Evolutionary conservation across 92 coral and sea anemone species (phyloP).

Genomic region (Palythoa grandiflora): DNA sequence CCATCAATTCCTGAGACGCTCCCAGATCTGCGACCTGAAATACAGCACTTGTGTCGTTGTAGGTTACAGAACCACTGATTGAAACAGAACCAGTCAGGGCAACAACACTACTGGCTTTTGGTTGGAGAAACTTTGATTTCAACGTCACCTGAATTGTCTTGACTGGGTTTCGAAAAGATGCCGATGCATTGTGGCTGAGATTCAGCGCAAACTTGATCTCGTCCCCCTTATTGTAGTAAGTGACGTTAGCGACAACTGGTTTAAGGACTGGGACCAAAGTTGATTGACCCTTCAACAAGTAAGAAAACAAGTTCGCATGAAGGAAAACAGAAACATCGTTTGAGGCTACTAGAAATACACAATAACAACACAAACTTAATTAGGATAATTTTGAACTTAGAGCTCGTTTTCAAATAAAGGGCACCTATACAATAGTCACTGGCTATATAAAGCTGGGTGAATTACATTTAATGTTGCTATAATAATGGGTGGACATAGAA

Average conservation of each 20-base stretch:
- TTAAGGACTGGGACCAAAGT: conserved; percentile 58
- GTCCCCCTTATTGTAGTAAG: conserved; percentile 80
- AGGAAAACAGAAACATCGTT: not conserved
- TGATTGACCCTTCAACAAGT: conserved; percentile 27
- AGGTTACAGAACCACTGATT: conserved; percentile 13
- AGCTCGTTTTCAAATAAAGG: too few species aligned
- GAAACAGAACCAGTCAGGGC: conserved; percentile 8
- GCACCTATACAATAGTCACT: too few species aligned
- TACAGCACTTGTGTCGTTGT: conserved; percentile 12
- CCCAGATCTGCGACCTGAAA: conserved; percentile 5
- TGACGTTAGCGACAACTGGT: conserved; percentile 69
- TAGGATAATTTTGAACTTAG: too few species aligned
- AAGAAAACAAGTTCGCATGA: not conserved
- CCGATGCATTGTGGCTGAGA: conserved; percentile 75
- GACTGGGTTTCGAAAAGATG: conserved; percentile 34
- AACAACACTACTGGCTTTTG: not conserved
- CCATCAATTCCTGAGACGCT: conserved; percentile 36
- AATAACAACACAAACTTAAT: too few species aligned
- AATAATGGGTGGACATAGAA: too few species aligned
- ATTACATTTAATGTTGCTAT: too few species aligned
- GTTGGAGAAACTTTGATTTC: conserved; percentile 55
- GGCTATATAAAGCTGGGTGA: too few species aligned
- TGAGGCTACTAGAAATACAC: too few species aligned
- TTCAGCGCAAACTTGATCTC: conserved; percentile 63
- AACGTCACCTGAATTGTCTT: conserved; percentile 51